Evolutionary conservation across 2,797 vertebrate species (phyloP).

Genomic region (Galaxias olidus): DNA sequence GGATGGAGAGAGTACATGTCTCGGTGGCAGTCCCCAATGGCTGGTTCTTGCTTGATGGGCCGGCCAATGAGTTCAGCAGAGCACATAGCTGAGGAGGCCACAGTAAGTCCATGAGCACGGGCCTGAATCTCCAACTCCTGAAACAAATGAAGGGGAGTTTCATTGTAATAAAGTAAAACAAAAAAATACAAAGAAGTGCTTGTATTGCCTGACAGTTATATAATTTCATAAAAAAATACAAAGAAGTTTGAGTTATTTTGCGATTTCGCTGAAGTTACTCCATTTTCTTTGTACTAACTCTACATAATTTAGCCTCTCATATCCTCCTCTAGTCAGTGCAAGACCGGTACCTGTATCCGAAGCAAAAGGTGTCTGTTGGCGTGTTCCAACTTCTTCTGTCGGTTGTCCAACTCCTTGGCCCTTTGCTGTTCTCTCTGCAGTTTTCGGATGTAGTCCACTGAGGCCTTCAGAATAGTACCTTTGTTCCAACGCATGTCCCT

Average conservation of each 20-base stretch:
- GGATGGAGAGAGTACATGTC: conserved; percentile 75
- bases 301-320: neutral
- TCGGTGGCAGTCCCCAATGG: conserved; percentile 85
- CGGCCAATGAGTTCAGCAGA: conserved; percentile 80
- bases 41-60: conserved; percentile 85
- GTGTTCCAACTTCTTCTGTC: conserved; percentile 95
- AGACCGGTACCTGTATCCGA: conserved; percentile 87
- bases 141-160: neutral
- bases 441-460: conserved; percentile 96
- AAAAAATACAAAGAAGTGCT: too few species aligned
- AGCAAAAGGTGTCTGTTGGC: conserved; percentile 93
- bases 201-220: too few species aligned
- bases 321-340: neutral
- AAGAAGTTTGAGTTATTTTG: too few species aligned
- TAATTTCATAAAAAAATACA: too few species aligned
- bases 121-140: conserved; percentile 98
- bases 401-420: conserved; percentile 91
- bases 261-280: too few species aligned
- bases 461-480: conserved; percentile 97
- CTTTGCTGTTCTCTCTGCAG: conserved; percentile 93
- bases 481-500: conserved; percentile 99
- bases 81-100: conserved; percentile 84
- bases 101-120: conserved; percentile 89
- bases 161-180: too few species aligned
- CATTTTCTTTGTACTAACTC: too few species aligned